phyloP scores from a whole-genome alignment of 1,140 invertebrate species.

The Tyrophagus putrescentiae region DNA sequence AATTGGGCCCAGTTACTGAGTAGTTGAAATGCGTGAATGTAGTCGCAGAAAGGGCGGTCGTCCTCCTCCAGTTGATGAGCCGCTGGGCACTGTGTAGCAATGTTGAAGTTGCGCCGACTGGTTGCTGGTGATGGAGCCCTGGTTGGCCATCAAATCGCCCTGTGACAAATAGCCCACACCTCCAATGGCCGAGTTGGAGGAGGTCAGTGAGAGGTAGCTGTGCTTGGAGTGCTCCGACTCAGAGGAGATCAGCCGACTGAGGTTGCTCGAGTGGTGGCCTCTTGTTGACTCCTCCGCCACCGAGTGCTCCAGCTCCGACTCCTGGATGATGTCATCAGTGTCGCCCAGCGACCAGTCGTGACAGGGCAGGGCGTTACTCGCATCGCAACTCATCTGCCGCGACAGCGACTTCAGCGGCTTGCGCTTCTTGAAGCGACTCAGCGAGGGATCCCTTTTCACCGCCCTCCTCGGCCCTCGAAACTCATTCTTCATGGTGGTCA shows the following conservation, averaged over 20 bases:
- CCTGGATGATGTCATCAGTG: conserved; percentile 19
- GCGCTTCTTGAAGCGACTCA: neutral
- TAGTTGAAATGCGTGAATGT: conserved; percentile 5
- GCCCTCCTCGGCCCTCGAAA: conserved; percentile 21
- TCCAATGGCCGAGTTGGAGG: neutral
- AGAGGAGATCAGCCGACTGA: neutral
- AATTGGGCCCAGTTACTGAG: neutral
- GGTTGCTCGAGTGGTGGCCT: neutral
- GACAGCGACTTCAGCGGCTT: conserved; percentile 20
- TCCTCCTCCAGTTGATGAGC: neutral
- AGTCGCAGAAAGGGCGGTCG: conserved; percentile 3
- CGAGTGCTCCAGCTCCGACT: neutral
- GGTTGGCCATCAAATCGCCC: too few species aligned
- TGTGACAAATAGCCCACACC: neutral
- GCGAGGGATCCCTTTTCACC: neutral
- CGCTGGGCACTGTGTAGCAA: neutral
- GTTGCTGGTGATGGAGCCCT: too few species aligned
- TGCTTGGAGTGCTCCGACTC: conserved; percentile 8
- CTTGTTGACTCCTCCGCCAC: neutral
- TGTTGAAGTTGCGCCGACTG: neutral
- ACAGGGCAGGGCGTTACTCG: conserved; percentile 26
- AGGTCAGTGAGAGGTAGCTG: neutral
- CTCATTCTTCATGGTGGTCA: conserved; percentile 37
- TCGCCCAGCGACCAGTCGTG: conserved; percentile 26
- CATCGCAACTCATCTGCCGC: conserved; percentile 27